A percentile compares a stretch with the other conserved stretches of the same genome.
Evolutionary conservation across 2,113 vertebrate genomes (phyloP).

Genomic region (Sinosuthora webbiana): DNA sequence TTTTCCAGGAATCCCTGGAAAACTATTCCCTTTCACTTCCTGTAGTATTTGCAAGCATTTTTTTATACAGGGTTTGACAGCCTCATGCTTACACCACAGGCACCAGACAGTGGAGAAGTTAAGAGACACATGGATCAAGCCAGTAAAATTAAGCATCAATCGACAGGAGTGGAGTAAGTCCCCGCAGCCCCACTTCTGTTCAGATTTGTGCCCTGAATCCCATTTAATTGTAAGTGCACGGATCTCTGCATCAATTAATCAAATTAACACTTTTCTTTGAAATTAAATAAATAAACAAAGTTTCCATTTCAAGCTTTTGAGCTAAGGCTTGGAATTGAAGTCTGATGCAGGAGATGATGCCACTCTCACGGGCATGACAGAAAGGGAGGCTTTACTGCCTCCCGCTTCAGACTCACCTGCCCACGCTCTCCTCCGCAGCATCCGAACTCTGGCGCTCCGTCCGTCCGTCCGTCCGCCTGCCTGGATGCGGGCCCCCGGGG

Average conservation of each 20-base stretch:
- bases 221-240: accelerated
- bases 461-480: background rate
- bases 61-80: background rate
- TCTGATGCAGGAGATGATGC: accelerated
- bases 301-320: background rate
- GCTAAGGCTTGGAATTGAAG: background rate
- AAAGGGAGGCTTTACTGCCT: background rate
- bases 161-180: background rate
- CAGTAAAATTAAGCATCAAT: background rate
- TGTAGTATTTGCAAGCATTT: background rate
- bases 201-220: background rate
- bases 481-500: background rate
- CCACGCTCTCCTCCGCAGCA: background rate
- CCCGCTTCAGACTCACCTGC: background rate
- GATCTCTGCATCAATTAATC: background rate
- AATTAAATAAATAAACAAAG: background rate
- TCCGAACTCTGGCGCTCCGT: background rate
- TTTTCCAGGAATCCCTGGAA: background rate
- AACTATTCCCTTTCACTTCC: background rate
- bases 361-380: accelerated
- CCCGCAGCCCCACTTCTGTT: background rate
- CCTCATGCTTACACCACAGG: background rate
- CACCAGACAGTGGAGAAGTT: background rate
- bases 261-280: background rate
- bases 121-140: background rate